Percentiles rank a stretch among this genome's conserved stretches.
Evolutionary conservation across 2,113 vertebrate species (phyloP).

Genomic region (Puntigrus tetrazona): DNA sequence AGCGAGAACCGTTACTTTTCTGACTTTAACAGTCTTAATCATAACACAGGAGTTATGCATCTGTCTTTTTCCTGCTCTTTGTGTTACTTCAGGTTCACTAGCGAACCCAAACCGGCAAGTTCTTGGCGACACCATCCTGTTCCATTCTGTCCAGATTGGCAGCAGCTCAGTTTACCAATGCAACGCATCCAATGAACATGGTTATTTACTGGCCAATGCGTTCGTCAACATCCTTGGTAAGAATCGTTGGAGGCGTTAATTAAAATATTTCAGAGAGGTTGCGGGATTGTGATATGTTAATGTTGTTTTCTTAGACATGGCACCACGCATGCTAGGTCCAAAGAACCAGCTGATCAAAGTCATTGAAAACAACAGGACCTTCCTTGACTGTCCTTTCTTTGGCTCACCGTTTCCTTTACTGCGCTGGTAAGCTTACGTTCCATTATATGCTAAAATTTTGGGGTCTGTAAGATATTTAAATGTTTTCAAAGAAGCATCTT

Average conservation of each 20-base stretch:
- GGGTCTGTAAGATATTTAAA: not conserved
- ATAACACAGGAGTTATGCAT: not conserved
- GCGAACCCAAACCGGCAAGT: constrained; percentile 82
- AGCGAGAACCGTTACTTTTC: not conserved
- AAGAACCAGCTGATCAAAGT: constrained; percentile 91
- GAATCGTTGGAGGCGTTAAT: not conserved
- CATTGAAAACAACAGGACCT: constrained; percentile 87
- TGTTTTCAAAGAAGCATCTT: not conserved
- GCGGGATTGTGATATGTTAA: not conserved
- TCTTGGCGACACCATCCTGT: constrained; percentile 89
- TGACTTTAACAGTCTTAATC: not conserved
- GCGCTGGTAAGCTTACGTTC: constrained; percentile 83
- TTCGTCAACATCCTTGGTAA: constrained; percentile 92
- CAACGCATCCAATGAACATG: constrained; percentile 94
- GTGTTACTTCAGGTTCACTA: constrained; percentile 66
- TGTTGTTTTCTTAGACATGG: constrained; percentile 77
- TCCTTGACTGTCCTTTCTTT: constrained; percentile 91
- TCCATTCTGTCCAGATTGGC: constrained; percentile 90
- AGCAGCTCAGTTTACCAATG: constrained; percentile 94
- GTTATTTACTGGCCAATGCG: constrained; percentile 93
- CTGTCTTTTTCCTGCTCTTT: not conserved
- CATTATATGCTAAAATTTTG: not conserved
- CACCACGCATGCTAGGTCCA: constrained; percentile 84
- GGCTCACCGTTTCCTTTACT: constrained; percentile 91
- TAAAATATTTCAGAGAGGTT: not conserved